phyloP scores from a whole-genome alignment of 2,113 vertebrate species.

The Piprites chloris region DNA sequence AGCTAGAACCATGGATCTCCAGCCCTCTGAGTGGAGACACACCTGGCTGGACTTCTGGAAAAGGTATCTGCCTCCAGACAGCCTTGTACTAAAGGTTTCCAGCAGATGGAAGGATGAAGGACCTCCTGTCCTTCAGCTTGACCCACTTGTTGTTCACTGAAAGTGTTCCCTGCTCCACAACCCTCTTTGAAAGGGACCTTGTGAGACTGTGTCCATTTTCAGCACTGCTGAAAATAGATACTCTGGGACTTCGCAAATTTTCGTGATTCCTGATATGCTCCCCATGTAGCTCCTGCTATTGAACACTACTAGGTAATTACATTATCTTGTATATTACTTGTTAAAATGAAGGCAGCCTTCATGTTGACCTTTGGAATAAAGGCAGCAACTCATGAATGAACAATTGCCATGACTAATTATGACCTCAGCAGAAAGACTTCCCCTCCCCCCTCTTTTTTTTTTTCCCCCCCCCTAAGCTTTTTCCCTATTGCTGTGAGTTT shows the following conservation, averaged over 20 bases:
- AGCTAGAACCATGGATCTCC: background rate
- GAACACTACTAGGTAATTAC: background rate
- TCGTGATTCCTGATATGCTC: background rate
- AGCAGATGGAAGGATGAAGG: background rate
- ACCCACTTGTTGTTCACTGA: background rate
- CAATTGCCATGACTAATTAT: background rate
- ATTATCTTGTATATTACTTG: background rate
- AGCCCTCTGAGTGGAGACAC: background rate
- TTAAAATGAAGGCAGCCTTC: background rate
- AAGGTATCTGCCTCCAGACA: background rate
- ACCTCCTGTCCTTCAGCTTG: background rate
- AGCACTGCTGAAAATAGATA: background rate
- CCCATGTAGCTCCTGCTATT: background rate
- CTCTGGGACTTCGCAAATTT: background rate
- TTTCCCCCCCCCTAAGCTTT: background rate
- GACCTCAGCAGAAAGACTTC: background rate
- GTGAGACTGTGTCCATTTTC: background rate
- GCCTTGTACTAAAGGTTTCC: background rate
- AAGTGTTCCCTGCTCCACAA: fast-evolving
- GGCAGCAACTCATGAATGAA: background rate
- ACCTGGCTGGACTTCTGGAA: background rate
- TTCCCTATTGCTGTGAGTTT: background rate
- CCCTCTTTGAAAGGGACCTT: fast-evolving
- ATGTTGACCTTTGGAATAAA: background rate
- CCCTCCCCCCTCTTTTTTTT: too few species aligned